Base-by-base conservation (phyloP, 2,797 vertebrate genomes). In the Crenuchus spilurus region DNA sequence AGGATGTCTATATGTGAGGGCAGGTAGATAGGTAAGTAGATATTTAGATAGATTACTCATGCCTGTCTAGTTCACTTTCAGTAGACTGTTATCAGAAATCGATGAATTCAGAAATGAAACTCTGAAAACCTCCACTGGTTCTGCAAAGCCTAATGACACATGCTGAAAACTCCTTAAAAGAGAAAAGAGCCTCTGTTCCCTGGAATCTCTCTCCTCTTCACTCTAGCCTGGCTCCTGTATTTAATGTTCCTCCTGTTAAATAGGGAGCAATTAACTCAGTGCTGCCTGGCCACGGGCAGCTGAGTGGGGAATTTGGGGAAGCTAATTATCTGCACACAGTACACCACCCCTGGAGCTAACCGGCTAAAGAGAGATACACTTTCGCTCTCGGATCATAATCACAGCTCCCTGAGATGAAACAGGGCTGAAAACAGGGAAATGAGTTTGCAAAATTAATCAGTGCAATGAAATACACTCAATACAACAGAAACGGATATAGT, bases 291-390 rank as follows among this genome's bases (percentile, higher is more conserved):
- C 75, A 75, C 37, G 30, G 67, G 76, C 75, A 77, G 67, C 46
- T 18, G 31, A 78, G 69, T 72, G 60, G 82, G 83, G 86, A 91
- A 88, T 89, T 86, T 73, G 71, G 80, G 77, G 73, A 83, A 78
- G 84, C 87, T 89, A 90, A 92, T 93, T 91, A 91, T 84, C 74
- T 84, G 80, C 88, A 85, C 76, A 84, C 79, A 83, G 82, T 83
- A 86, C 86, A 89, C 78, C 81, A 83, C 85, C 86, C 76, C 76
- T 71, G 80, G 82, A 84, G 74, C 71, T 46, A 81, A 72, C 68
- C 35, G 74, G 55, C 72, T 68, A 51, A 51, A 72, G 48, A 75
- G 72, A 81, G 72, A 72, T 65, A 68, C 48, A 65, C 70, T 51
- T 66, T 71, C 61, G 67, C 54, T 68, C 54, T 61, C 31, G 68